Evolutionary conservation across 2,797 vertebrate genomes (phyloP).

Genomic region (Microctenopoma steveboyesi): DNA sequence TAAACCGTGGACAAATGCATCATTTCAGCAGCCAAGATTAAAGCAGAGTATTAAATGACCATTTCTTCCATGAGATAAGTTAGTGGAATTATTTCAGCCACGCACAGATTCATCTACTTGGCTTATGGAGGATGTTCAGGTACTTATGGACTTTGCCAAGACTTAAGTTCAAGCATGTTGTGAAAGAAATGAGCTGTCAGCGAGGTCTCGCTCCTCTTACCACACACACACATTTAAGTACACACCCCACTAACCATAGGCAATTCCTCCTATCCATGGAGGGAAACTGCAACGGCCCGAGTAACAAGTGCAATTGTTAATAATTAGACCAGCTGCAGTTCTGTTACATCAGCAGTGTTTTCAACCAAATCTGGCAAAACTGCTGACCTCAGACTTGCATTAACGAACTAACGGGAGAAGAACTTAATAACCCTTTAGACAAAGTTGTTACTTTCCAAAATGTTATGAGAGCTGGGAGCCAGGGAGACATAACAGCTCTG

Average conservation of each 20-base stretch:
- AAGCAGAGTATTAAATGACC: slow-evolving; percentile 29
- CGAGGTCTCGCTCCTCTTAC: slow-evolving; percentile 32
- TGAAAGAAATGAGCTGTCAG: slow-evolving; percentile 29
- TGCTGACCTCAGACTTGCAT: slow-evolving; percentile 66
- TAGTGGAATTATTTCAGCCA: slow-evolving; percentile 46
- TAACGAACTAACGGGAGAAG: slow-evolving; percentile 44
- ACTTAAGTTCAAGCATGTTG: slow-evolving; percentile 38
- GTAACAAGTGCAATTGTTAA: slow-evolving; percentile 61
- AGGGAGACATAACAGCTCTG: slow-evolving; percentile 31
- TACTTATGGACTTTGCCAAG: slow-evolving; percentile 26
- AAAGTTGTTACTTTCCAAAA: slow-evolving; percentile 37
- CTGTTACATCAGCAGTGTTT: slow-evolving; percentile 70
- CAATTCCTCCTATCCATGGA: slow-evolving; percentile 17
- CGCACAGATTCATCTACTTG: slow-evolving; percentile 19
- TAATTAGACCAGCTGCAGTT: slow-evolving; percentile 62
- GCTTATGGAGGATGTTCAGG: slow-evolving; percentile 32
- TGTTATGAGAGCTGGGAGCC: slow-evolving; percentile 42
- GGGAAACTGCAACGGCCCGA: neutral
- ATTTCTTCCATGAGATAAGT: slow-evolving; percentile 34
- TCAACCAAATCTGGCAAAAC: slow-evolving; percentile 55
- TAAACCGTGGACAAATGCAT: slow-evolving; percentile 1
- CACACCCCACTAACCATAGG: slow-evolving; percentile 20
- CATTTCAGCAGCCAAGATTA: slow-evolving; percentile 5
- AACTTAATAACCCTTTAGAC: slow-evolving; percentile 46
- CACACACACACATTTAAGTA: slow-evolving; percentile 11